Evolutionary conservation across 2,797 vertebrate genomes (phyloP).

Genomic region (Aselliscus stoliczkanus): DNA sequence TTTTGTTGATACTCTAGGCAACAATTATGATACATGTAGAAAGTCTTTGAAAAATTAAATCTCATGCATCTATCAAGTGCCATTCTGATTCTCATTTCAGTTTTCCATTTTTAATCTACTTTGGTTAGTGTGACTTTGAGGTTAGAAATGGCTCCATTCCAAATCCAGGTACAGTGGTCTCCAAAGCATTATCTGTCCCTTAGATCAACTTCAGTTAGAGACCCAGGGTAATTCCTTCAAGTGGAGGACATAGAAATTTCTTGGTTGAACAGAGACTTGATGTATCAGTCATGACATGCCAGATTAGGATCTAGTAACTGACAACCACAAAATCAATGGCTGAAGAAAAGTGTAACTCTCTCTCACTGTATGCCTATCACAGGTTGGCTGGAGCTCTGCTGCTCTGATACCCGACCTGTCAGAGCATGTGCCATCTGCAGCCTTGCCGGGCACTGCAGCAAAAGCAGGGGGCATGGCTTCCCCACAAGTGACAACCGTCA

Average conservation of each 20-base stretch:
- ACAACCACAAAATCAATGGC: not conserved
- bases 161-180: not conserved
- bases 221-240: not conserved
- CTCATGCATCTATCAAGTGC: not conserved
- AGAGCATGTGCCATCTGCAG: not conserved
- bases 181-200: not conserved
- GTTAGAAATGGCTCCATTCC: not conserved
- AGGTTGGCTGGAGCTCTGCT: not conserved
- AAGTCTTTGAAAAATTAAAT: not conserved
- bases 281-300: not conserved
- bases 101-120: not conserved
- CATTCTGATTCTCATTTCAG: not conserved
- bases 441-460: not conserved
- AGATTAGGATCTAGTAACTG: not conserved
- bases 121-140: not conserved
- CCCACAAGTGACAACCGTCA: not conserved
- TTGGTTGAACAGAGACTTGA: not conserved
- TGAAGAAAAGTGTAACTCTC: not conserved
- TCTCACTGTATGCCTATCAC: not conserved
- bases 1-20: not conserved
- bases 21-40: slow-evolving; percentile 3
- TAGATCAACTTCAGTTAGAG: not conserved
- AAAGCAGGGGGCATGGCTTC: not conserved
- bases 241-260: not conserved
- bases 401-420: not conserved